A percentile compares a stretch with the other conserved stretches of the same genome.
These are phyloP conservation scores for Glyptemys insculpta DNA, from an alignment of 2,797 vertebrate species.

Conservation along the genomic window DNA sequence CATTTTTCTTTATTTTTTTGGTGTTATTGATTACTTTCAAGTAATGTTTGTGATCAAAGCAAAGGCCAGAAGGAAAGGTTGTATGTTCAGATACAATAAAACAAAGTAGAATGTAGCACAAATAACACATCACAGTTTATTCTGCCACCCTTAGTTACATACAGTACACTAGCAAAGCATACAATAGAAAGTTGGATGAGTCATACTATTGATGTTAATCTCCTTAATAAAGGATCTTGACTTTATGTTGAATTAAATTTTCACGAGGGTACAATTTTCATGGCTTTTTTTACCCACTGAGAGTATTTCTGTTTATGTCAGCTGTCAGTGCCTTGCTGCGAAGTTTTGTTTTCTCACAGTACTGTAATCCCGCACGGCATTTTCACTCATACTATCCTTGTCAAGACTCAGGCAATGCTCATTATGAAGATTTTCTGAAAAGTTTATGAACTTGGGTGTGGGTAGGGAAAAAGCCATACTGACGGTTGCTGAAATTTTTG, in stretches of 20 bases:
- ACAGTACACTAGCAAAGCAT: background rate
- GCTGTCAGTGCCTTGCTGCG: constrained; percentile 27
- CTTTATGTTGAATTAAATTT: constrained; percentile 50
- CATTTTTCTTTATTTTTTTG: background rate
- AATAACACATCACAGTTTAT: constrained; percentile 36
- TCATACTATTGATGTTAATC: constrained; percentile 61
- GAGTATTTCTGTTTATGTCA: constrained; percentile 40
- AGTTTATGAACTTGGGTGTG: background rate
- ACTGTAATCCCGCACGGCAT: background rate
- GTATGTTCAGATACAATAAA: constrained; percentile 7
- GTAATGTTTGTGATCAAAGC: background rate
- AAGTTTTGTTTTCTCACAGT: constrained; percentile 22
- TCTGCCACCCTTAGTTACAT: background rate
- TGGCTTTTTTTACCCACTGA: constrained; percentile 28
- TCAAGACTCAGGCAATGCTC: background rate
- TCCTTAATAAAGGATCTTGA: constrained; percentile 63
- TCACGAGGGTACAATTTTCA: constrained; percentile 47
- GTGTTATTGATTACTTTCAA: background rate
- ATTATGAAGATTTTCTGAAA: constrained; percentile 27
- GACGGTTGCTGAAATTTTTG: background rate
- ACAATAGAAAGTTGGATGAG: constrained; percentile 18
- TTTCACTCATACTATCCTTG: background rate
- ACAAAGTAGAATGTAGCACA: background rate
- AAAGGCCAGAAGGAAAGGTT: constrained; percentile 5
- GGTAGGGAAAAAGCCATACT: background rate